phyloP scores from a whole-genome alignment of 1,140 invertebrate genomes.

The Harpegnathos saltator region DNA sequence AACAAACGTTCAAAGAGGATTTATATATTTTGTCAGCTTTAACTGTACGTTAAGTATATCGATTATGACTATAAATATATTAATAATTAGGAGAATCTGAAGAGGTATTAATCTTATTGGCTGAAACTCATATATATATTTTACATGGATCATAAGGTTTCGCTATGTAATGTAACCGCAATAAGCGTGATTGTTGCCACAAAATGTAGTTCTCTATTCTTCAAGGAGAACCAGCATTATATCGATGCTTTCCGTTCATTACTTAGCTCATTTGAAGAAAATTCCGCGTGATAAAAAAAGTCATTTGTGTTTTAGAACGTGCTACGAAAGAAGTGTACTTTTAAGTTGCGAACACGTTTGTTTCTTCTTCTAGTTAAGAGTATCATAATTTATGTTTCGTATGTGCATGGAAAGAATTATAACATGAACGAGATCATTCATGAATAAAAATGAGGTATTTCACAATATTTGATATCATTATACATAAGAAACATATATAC shows the following conservation, averaged over 20 bases:
- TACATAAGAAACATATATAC: too few species aligned
- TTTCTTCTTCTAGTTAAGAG: not conserved
- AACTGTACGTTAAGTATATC: too few species aligned
- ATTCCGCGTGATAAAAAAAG: not conserved
- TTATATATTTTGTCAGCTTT: too few species aligned
- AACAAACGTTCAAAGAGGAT: too few species aligned
- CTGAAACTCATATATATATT: not conserved
- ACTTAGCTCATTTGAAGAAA: not conserved
- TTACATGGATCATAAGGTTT: not conserved
- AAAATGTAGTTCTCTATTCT: constrained; percentile 20
- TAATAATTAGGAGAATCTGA: not conserved
- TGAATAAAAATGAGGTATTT: too few species aligned
- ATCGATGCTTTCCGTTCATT: not conserved
- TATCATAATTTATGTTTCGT: not conserved
- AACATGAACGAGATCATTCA: not conserved
- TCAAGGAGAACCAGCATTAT: constrained; percentile 24
- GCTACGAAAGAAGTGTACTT: not conserved
- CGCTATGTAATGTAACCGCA: not conserved
- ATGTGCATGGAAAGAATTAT: not conserved
- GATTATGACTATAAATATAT: not conserved
- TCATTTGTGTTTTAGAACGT: not conserved
- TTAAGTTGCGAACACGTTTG: not conserved
- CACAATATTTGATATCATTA: too few species aligned
- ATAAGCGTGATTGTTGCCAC: not conserved
- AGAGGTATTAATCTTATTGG: not conserved